Conservation (phyloP, 1,140 invertebrate genomes). For the Laodelphax striatellus region DNA sequence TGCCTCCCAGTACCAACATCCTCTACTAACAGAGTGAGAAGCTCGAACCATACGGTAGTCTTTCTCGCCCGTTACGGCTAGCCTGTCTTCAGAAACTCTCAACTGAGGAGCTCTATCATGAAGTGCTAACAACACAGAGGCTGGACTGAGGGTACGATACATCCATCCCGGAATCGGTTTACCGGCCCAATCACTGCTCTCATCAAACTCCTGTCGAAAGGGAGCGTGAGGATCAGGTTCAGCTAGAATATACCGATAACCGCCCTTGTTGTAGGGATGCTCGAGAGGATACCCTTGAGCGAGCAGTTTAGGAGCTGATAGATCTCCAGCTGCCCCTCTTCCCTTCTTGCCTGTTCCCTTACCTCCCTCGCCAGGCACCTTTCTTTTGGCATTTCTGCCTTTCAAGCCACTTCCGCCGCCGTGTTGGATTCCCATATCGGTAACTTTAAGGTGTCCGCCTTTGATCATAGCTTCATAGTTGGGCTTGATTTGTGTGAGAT, state of each 20-base stretch:
- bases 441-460: conserved; percentile 65
- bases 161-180: conserved; percentile 97
- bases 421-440: conserved; percentile 73
- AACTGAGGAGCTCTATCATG: conserved; percentile 93
- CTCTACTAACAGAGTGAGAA: conserved; percentile 79
- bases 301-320: conserved; percentile 63
- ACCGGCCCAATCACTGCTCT: conserved; percentile 90
- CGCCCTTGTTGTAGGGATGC: conserved; percentile 97
- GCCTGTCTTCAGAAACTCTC: conserved; percentile 81
- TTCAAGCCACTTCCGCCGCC: conserved; percentile 38
- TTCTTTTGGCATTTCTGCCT: conserved; percentile 62
- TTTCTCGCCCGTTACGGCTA: conserved; percentile 91
- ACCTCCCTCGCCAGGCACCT: conserved; percentile 53
- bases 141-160: conserved; percentile 81
- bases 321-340: conserved; percentile 49
- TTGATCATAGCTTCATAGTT: conserved; percentile 82
- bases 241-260: conserved; percentile 91
- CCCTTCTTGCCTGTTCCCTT: conserved; percentile 55
- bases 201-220: conserved; percentile 91
- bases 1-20: conserved; percentile 92
- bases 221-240: conserved; percentile 97
- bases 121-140: conserved; percentile 78
- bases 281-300: conserved; percentile 92
- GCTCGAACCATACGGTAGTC: conserved; percentile 95
- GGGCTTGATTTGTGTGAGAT: conserved; percentile 69